A percentile compares a stretch with the other conserved stretches of the same genome.
phyloP scores from a whole-genome alignment of 2,888 invertebrate species.

The Apamea monoglypha region DNA sequence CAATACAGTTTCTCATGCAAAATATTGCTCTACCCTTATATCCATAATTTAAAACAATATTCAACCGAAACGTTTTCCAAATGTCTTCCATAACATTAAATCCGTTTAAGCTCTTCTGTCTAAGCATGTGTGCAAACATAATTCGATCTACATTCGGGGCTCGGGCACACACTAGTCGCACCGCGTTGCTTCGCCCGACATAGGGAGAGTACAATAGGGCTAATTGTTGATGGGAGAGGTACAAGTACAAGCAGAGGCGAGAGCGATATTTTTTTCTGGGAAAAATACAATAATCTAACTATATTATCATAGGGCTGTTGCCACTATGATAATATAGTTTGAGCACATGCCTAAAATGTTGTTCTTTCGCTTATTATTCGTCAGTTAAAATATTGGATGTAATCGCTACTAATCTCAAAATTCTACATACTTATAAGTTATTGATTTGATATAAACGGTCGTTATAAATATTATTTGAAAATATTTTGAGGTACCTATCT shows the following conservation, averaged over 20 bases:
- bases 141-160: slow-evolving; percentile 80
- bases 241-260: slow-evolving; percentile 63
- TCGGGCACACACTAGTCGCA: slow-evolving; percentile 53
- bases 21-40: not conserved
- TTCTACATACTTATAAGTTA: not conserved
- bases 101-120: slow-evolving; percentile 57
- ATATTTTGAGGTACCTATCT: not conserved
- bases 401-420: not conserved
- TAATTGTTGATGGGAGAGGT: slow-evolving; percentile 69
- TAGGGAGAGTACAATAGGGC: slow-evolving; percentile 81
- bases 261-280: slow-evolving; percentile 11
- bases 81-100: slow-evolving; percentile 66
- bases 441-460: not conserved
- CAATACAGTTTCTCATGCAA: not conserved
- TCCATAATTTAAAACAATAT: slow-evolving; percentile 40
- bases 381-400: not conserved
- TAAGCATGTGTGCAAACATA: slow-evolving; percentile 84
- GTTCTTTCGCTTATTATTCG: not conserved
- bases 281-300: not conserved
- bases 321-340: not conserved
- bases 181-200: slow-evolving; percentile 44
- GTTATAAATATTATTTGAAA: not conserved
- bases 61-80: slow-evolving; percentile 39
- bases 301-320: too few relatives aligned
- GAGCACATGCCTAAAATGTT: not conserved